Evolutionary conservation across 64 coral and sea anemone genomes (phyloP).

Genomic region (Porites australiensis): DNA sequence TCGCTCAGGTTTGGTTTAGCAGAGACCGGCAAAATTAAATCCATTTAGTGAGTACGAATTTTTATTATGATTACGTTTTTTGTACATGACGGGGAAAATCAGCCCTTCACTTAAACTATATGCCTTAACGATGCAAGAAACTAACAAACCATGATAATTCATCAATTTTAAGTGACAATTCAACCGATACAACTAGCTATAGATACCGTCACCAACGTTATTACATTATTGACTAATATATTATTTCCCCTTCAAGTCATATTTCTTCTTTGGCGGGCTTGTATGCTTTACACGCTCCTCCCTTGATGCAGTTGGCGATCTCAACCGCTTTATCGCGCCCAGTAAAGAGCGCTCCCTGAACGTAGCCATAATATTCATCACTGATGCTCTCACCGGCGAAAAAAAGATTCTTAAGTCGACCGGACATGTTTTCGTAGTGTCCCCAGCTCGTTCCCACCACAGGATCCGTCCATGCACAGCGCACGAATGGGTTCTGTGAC

Average conservation of each 20-base stretch:
- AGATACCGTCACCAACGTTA: too few species aligned
- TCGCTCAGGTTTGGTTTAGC: too few species aligned
- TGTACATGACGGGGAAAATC: too few species aligned
- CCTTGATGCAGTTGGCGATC: not conserved
- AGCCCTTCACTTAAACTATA: too few species aligned
- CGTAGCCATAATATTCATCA: conserved; percentile 22
- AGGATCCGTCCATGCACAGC: conserved; percentile 11
- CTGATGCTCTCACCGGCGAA: conserved; percentile 36
- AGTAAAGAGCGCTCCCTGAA: conserved; percentile 34
- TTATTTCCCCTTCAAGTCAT: not conserved
- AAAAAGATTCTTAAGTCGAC: conserved; percentile 10
- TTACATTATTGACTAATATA: too few species aligned
- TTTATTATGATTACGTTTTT: too few species aligned
- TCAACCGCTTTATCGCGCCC: conserved; percentile 8
- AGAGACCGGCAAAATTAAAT: too few species aligned
- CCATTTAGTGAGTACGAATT: too few species aligned
- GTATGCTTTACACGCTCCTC: not conserved
- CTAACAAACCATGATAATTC: too few species aligned
- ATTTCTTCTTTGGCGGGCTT: not conserved
- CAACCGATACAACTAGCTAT: too few species aligned
- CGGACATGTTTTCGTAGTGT: conserved; percentile 1
- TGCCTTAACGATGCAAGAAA: too few species aligned
- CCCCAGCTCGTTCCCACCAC: not conserved
- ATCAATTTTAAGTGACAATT: too few species aligned
- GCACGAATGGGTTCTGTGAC: conserved; percentile 30